Conservation (phyloP, 1,140 invertebrate species). For the Leptopilina boulardi region DNA sequence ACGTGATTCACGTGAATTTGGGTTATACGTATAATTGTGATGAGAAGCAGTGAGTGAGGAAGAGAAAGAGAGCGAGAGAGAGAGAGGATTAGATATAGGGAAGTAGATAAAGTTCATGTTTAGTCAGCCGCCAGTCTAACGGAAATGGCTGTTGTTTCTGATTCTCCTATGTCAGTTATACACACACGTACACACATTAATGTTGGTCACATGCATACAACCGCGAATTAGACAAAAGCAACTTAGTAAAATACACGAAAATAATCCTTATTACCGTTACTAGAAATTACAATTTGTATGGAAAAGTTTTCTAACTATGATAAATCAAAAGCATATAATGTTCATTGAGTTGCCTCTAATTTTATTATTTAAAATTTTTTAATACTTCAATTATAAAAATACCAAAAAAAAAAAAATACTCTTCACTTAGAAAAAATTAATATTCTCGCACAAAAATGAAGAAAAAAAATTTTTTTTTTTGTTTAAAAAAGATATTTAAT, state of each 20-base stretch:
- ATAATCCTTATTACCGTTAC: not conserved
- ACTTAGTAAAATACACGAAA: not conserved
- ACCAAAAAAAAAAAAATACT: no score
- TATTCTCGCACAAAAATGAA: no score
- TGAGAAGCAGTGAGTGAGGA: not conserved
- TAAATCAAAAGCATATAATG: not conserved
- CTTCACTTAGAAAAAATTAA: no score
- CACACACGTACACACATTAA: no score
- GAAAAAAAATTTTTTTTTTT: no score
- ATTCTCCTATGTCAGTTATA: not conserved
- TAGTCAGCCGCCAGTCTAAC: not conserved
- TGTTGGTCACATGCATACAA: not conserved
- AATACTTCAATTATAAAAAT: no score
- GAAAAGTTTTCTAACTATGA: not conserved
- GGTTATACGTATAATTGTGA: not conserved
- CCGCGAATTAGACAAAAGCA: not conserved
- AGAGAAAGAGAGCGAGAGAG: not conserved
- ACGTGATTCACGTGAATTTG: no score
- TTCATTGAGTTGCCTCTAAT: no score
- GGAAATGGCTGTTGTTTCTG: not conserved
- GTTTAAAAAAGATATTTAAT: no score
- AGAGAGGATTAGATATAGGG: not conserved
- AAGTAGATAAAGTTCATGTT: conserved; percentile 7
- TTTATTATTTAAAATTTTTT: no score
- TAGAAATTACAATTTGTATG: not conserved